Evolutionary conservation across 2,888 invertebrate genomes (phyloP).

Genomic region (Melanotus villosus): DNA sequence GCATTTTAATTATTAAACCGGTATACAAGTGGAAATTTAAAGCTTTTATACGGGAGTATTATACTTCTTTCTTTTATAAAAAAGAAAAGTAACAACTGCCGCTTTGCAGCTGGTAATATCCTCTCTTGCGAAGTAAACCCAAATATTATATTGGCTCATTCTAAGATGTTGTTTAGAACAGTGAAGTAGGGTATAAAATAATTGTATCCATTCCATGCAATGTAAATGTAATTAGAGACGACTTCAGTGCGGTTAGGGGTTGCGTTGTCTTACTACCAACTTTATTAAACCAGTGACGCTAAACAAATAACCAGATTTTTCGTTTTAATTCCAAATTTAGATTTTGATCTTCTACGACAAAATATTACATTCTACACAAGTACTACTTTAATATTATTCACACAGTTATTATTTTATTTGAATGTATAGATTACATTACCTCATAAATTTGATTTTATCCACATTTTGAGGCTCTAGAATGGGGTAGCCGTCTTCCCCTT

Average conservation of each 20-base stretch:
- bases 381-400: not conserved
- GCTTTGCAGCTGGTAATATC: slow-evolving; percentile 28
- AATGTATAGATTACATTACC: not conserved
- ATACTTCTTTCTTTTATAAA: too few relatives aligned
- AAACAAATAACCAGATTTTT: slow-evolving; percentile 27
- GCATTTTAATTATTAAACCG: slow-evolving; percentile 55
- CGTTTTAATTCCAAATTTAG: not conserved
- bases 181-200: slow-evolving; percentile 60
- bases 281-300: slow-evolving; percentile 56
- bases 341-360: not conserved
- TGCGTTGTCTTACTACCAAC: slow-evolving; percentile 54
- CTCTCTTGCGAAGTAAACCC: not conserved
- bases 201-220: slow-evolving; percentile 64
- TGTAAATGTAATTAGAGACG: slow-evolving; percentile 65
- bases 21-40: slow-evolving; percentile 4
- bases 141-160: slow-evolving; percentile 31
- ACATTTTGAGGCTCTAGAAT: slow-evolving; percentile 1
- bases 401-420: not conserved
- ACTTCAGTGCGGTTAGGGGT: slow-evolving; percentile 60
- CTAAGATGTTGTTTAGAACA: slow-evolving; percentile 33
- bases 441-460: not conserved
- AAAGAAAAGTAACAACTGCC: not conserved
- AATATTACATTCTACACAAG: not conserved
- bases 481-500: slow-evolving; percentile 31
- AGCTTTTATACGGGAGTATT: not conserved